phyloP scores from a whole-genome alignment of 2,113 vertebrate genomes.

The Hyperopisus bebe region DNA sequence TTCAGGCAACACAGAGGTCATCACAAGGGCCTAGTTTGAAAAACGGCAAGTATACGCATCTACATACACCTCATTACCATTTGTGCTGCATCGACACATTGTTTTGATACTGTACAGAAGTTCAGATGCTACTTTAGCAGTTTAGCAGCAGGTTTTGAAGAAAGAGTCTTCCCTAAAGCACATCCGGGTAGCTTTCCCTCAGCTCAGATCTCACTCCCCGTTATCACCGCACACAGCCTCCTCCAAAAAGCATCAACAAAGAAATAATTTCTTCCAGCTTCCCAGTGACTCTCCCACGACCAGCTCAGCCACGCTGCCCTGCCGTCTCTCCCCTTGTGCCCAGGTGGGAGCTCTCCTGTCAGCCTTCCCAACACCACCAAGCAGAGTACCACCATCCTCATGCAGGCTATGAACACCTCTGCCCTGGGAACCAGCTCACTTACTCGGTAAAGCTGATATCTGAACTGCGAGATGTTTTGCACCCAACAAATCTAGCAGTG shows the following conservation, averaged over 20 bases:
- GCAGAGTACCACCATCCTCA: neutral
- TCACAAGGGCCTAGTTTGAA: neutral
- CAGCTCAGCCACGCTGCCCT: neutral
- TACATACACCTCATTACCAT: neutral
- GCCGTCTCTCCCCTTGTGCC: neutral
- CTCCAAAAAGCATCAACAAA: neutral
- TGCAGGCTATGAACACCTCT: neutral
- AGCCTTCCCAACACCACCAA: neutral
- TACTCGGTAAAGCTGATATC: neutral
- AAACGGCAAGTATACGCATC: neutral
- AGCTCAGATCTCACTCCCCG: neutral
- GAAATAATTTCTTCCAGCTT: neutral
- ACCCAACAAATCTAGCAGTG: neutral
- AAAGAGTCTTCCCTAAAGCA: neutral
- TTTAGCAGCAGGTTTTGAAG: neutral
- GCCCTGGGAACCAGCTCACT: neutral
- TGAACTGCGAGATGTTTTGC: neutral
- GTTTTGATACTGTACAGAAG: neutral
- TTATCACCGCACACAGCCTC: neutral
- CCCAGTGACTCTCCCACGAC: neutral
- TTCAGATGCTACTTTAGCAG: neutral
- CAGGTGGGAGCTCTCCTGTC: neutral
- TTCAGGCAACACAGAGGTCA: neutral
- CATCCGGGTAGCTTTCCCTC: neutral
- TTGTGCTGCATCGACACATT: conserved; percentile 9